phyloP scores from a whole-genome alignment of 1,140 invertebrate genomes.

The Bombus impatiens region DNA sequence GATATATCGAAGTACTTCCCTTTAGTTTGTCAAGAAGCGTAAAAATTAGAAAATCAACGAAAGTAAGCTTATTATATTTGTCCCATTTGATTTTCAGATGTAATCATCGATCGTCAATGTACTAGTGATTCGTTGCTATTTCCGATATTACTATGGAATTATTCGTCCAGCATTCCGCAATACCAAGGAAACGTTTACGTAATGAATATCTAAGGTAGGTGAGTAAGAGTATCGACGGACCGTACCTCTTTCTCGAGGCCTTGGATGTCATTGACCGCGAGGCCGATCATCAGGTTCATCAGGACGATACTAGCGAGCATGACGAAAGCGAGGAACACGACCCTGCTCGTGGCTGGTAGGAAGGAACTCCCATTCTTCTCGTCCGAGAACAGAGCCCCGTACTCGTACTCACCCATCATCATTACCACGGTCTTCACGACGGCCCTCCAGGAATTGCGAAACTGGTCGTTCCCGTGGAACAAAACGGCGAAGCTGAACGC shows the following conservation, averaged over 20 bases:
- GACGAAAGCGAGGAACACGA: slow-evolving; percentile 85
- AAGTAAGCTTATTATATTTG: not conserved
- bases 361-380: slow-evolving; percentile 33
- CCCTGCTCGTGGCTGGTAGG: slow-evolving; percentile 76
- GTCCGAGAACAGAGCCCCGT: slow-evolving; percentile 73
- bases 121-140: not conserved
- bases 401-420: slow-evolving; percentile 86
- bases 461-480: slow-evolving; percentile 79
- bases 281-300: slow-evolving; percentile 82
- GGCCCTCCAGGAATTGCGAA: slow-evolving; percentile 78
- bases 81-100: not conserved
- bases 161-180: not conserved
- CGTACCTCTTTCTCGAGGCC: slow-evolving; percentile 80
- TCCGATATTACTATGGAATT: not conserved
- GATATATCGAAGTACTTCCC: too few relatives aligned
- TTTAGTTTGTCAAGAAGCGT: too few relatives aligned
- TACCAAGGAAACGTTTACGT: not conserved
- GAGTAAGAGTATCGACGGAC: not conserved
- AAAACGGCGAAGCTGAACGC: slow-evolving; percentile 83
- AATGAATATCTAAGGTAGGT: not conserved
- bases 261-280: slow-evolving; percentile 86
- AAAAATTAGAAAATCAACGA: too few relatives aligned
- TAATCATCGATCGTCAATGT: not conserved
- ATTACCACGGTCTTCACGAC: slow-evolving; percentile 82
- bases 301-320: slow-evolving; percentile 86